Conservation (phyloP, 64 coral and sea anemone species). For the Stichodactyla helianthus region DNA sequence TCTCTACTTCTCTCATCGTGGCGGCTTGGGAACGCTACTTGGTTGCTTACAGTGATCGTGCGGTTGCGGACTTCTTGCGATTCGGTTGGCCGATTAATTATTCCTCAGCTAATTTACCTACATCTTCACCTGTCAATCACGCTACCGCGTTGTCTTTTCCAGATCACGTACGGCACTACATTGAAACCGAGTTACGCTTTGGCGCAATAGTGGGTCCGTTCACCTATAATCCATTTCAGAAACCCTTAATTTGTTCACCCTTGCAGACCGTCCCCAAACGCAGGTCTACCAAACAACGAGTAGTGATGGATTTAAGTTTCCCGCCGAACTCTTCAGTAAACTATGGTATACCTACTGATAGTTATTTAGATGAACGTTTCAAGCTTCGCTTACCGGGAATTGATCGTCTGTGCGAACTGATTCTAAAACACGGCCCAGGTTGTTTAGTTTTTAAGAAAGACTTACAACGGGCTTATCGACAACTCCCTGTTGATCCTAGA, state of each 20-base stretch:
- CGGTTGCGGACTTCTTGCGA: background rate
- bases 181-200: background rate
- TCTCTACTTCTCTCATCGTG: background rate
- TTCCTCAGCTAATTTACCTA: background rate
- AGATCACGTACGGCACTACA: slow-evolving; percentile 16
- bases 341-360: background rate
- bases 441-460: background rate
- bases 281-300: too few species aligned
- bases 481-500: slow-evolving; percentile 28
- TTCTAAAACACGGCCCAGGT: background rate
- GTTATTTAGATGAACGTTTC: slow-evolving; percentile 8
- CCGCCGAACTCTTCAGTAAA: background rate
- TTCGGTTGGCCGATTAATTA: slow-evolving; percentile 26
- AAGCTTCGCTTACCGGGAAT: background rate
- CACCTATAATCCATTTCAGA: slow-evolving; percentile 4
- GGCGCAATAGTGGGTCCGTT: slow-evolving; percentile 17
- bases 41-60: background rate
- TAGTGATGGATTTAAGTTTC: slow-evolving; percentile 10
- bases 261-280: background rate
- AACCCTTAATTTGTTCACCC: slow-evolving; percentile 27
- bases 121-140: slow-evolving; percentile 25
- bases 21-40: slow-evolving; percentile 4
- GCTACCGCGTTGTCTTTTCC: background rate
- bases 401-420: background rate
- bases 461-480: too few species aligned